phyloP scores from a whole-genome alignment of 2,797 vertebrate species.

The Cossypha heuglini region DNA sequence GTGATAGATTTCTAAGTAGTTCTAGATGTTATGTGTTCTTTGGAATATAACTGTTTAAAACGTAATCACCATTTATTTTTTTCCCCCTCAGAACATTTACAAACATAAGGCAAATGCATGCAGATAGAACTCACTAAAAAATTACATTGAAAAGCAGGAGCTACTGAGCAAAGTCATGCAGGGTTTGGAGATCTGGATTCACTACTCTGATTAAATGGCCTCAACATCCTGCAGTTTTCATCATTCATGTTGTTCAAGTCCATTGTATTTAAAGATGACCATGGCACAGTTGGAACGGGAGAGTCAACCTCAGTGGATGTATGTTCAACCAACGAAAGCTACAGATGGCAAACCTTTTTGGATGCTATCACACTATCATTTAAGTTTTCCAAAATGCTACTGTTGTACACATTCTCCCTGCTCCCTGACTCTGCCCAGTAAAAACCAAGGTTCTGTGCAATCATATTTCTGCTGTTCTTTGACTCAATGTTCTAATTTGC shows the following conservation, averaged over 20 bases:
- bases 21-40: background rate
- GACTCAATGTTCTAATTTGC: background rate
- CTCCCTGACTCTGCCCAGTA: rapidly evolving
- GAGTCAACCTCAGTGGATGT: background rate
- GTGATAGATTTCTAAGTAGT: background rate
- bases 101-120: background rate
- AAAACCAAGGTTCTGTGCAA: background rate
- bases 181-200: background rate
- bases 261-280: background rate
- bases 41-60: background rate
- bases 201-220: background rate
- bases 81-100: background rate
- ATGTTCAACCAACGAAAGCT: background rate
- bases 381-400: background rate
- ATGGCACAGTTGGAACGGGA: rapidly evolving
- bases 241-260: background rate
- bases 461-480: background rate
- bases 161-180: background rate
- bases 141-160: background rate
- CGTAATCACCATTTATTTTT: background rate
- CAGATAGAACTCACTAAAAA: background rate
- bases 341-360: background rate
- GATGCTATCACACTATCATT: background rate
- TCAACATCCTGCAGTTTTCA: background rate
- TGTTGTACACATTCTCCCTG: background rate